phyloP scores from a whole-genome alignment of 2,888 invertebrate genomes.

The Archips crataeganus region DNA sequence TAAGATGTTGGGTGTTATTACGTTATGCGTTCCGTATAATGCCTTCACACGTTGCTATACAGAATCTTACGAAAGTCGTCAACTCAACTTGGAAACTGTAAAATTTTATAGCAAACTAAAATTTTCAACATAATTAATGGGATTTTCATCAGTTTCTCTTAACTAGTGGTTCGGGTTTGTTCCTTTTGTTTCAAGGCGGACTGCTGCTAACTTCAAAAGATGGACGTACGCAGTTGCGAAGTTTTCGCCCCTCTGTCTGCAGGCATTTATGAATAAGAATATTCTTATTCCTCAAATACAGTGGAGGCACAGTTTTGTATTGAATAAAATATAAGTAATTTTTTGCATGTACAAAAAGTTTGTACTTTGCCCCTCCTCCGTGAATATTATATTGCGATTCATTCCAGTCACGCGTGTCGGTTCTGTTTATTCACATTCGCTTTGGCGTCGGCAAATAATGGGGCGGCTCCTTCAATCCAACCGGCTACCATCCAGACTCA shows the following conservation, averaged over 20 bases:
- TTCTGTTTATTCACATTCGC: constrained; percentile 77
- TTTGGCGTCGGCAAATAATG: constrained; percentile 74
- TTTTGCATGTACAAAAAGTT: constrained; percentile 62
- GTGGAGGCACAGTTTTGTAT: constrained; percentile 50
- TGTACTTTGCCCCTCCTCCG: constrained; percentile 56
- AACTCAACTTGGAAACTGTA: too few species aligned
- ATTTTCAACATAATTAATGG: too few species aligned
- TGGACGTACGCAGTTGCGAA: constrained; percentile 11
- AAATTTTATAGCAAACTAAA: too few species aligned
- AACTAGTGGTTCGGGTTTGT: neutral
- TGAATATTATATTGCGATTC: constrained; percentile 64
- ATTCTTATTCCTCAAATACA: constrained; percentile 42
- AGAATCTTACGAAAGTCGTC: too few species aligned
- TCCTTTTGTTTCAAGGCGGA: constrained; percentile 1
- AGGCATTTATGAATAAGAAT: constrained; percentile 47
- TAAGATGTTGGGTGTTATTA: neutral
- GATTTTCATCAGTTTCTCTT: too few species aligned
- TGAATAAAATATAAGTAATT: constrained; percentile 71
- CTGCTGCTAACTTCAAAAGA: neutral
- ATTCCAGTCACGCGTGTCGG: constrained; percentile 75
- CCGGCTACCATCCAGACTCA: constrained; percentile 46
- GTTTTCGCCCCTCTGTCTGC: constrained; percentile 31
- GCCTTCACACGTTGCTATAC: too few species aligned
- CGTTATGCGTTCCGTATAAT: too few species aligned
- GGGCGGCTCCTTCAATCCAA: constrained; percentile 66